A percentile compares a stretch with the other conserved stretches of the same genome.
These are phyloP conservation scores for Paramuricea clavata DNA, from an alignment of 92 coral and sea anemone species.

Conservation along the genomic window DNA sequence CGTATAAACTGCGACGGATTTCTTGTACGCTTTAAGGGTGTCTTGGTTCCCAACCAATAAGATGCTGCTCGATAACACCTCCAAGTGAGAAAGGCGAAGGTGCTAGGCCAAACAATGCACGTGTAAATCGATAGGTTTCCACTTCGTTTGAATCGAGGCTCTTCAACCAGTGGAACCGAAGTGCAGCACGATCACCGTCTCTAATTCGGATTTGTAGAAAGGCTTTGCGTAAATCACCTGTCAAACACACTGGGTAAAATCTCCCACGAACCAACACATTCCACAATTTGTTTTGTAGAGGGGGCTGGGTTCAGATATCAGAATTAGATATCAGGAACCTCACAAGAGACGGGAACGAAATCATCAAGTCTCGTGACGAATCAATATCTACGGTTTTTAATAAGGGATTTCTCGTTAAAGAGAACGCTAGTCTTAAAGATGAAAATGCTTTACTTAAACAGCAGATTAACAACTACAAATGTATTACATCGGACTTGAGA, in stretches of 20 bases:
- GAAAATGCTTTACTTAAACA: too few species aligned
- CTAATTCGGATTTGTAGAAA: background rate
- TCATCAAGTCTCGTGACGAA: too few species aligned
- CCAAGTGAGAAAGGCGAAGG: background rate
- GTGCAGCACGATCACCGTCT: background rate
- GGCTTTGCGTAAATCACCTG: background rate
- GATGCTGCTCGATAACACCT: background rate
- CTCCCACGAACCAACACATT: background rate
- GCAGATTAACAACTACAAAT: too few species aligned
- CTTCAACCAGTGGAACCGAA: background rate
- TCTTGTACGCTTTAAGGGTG: background rate
- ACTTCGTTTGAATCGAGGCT: too few species aligned
- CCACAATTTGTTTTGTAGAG: constrained; percentile 20
- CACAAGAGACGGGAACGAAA: too few species aligned
- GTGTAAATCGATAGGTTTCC: background rate
- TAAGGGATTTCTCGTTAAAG: too few species aligned
- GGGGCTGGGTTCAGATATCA: constrained; percentile 8
- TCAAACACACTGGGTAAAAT: background rate
- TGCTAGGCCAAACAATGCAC: background rate
- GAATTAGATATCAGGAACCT: too few species aligned
- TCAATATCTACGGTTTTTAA: too few species aligned
- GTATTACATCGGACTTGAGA: too few species aligned
- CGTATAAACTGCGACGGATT: background rate
- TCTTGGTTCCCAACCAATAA: background rate
- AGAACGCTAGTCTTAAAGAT: too few species aligned